Base-by-base conservation (phyloP, 2,888 invertebrate genomes). In the Phengaris alcon region DNA sequence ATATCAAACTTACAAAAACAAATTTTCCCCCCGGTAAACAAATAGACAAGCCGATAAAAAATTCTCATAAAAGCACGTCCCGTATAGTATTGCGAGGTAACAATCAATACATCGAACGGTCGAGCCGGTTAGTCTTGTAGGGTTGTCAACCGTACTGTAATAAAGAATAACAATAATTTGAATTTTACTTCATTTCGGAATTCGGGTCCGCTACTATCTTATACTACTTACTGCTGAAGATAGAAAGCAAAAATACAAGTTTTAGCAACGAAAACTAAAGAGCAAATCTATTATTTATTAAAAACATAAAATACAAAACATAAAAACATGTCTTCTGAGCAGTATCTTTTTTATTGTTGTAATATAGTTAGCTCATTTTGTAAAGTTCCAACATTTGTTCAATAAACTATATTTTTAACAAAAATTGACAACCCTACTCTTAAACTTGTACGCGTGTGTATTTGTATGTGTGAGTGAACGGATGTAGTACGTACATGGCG, bases 91-190 rank as follows among this genome's bases (percentile, higher is more conserved):
- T 87, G 86, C 22, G 80, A 80, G 79, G 79, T 85, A 82, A 83
- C 85, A 87, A 90, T 90, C 90, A 88, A 90, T 89, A 84, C 85
- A 89, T 88, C 86, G 80, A 82, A 84, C 82, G 82, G 82, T 81
- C 81, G 79, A 82, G 85, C 87, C 86, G 86, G 88, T 88, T 83
- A 80, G 73, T 75, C 73, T 75, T 79, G 81, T 74, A 80, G 79
- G 82, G 79, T 81, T 80, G 80, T 79, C 64, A 44, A 64, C 13
- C 2, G 35, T 0, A 51, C 10, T 5, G 9, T 15, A 10, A 51
- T 48, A 15, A 15, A 15, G 10, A 15, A 10, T 48, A 13, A 51
- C n/a, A n/a, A 15, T 48, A 2, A 35, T 35, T 35, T 35, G 35
- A 35, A 35, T 35, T 35, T 35, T 35, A 35, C 35, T 35, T 35